Evolutionary conservation across 2,888 invertebrate species (phyloP).

Genomic region (Coleophora flavipennella): DNA sequence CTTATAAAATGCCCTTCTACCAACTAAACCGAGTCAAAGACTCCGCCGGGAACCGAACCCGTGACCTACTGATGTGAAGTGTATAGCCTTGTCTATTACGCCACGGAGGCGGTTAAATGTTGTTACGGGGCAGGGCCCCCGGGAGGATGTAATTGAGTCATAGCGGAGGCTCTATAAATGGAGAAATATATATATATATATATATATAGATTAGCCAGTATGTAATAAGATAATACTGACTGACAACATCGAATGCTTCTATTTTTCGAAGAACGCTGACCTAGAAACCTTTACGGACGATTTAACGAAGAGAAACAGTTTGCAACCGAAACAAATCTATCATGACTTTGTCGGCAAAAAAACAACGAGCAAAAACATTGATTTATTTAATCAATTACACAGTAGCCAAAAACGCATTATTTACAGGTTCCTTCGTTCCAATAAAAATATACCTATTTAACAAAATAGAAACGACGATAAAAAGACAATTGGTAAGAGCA

Average conservation of each 20-base stretch:
- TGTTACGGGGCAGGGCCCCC: too few species aligned
- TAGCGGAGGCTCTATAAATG: too few species aligned
- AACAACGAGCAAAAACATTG: conserved; percentile 20
- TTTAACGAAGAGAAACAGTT: conserved; percentile 27
- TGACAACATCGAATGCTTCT: conserved; percentile 6
- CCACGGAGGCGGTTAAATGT: too few species aligned
- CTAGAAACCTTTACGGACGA: conserved; percentile 30
- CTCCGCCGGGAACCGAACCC: too few species aligned
- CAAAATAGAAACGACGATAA: neutral
- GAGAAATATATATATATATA: too few species aligned
- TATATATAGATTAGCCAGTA: too few species aligned
- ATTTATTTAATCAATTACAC: conserved; percentile 23
- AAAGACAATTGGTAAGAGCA: conserved; percentile 14
- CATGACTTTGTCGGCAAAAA: conserved; percentile 22
- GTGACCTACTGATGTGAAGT: too few species aligned
- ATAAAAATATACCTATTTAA: conserved; percentile 23
- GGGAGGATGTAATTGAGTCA: too few species aligned
- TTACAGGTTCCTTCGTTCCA: conserved; percentile 22
- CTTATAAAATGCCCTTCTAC: too few species aligned
- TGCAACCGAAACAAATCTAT: conserved; percentile 24
- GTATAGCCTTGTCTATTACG: too few species aligned
- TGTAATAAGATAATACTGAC: too few species aligned
- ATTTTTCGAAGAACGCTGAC: conserved; percentile 21
- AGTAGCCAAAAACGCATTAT: conserved; percentile 14
- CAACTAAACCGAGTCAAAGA: too few species aligned